Evolutionary conservation across 2,888 invertebrate genomes (phyloP).

Genomic region (Frankliniella fusca): DNA sequence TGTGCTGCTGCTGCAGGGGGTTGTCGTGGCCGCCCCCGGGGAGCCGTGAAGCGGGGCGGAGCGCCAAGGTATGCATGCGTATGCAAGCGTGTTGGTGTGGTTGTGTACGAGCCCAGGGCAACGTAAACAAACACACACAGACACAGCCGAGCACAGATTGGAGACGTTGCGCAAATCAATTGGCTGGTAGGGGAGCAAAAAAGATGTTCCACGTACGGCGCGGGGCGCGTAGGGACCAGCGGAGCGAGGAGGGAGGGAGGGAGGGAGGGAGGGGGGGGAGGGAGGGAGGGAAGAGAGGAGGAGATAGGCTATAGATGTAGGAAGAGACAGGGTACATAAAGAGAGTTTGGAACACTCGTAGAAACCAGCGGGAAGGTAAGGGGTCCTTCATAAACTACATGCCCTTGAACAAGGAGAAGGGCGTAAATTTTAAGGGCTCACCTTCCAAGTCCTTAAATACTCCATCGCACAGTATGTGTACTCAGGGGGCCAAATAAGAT

Average conservation of each 20-base stretch:
- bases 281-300: background rate
- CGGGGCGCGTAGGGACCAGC: background rate
- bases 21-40: background rate
- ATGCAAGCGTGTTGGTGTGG: background rate
- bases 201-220: no score
- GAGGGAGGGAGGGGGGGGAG: background rate
- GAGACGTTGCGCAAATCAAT: constrained; percentile 15
- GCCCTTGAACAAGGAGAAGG: no score
- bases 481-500: no score
- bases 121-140: background rate
- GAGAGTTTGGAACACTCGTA: no score
- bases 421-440: no score
- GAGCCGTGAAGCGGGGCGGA: background rate
- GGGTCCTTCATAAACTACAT: no score
- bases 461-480: no score
- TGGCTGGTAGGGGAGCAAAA: background rate
- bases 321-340: no score
- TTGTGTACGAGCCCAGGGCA: constrained; percentile 7
- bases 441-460: no score
- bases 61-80: constrained; percentile 18
- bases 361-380: no score
- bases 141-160: background rate
- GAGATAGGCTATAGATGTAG: no score
- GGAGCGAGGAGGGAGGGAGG: background rate
- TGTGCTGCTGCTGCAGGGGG: background rate